Conservation (phyloP, 2,888 invertebrate species). For the Erynnis tages region DNA sequence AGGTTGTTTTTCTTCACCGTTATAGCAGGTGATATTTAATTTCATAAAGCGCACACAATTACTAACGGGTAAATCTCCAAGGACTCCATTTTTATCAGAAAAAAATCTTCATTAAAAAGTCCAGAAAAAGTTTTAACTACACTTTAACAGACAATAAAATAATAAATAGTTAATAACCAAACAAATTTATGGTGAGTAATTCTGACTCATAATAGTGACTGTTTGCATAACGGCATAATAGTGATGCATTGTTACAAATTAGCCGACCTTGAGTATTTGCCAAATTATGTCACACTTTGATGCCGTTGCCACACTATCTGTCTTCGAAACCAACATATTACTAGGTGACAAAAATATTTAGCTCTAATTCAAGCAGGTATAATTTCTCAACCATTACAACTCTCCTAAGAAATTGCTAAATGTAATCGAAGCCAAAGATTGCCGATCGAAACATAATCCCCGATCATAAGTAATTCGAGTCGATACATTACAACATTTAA, state of each 20-base stretch:
- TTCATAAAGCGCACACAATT: too few species aligned
- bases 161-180: too few species aligned
- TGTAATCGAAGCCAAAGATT: conserved; percentile 20
- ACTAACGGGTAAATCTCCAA: too few species aligned
- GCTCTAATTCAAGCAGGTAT: not conserved
- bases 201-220: not conserved
- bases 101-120: too few species aligned
- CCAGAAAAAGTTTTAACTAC: too few species aligned
- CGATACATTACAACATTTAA: conserved; percentile 28
- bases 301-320: not conserved
- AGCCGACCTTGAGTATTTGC: conserved; percentile 4
- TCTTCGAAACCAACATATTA: not conserved
- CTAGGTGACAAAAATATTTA: not conserved
- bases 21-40: too few species aligned
- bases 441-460: conserved; percentile 26
- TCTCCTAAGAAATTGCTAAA: conserved; percentile 20
- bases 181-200: too few species aligned
- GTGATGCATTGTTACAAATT: not conserved
- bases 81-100: too few species aligned
- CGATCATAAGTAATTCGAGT: conserved; percentile 25
- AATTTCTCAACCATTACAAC: conserved; percentile 15
- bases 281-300: conserved; percentile 1
- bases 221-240: not conserved
- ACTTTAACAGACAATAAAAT: too few species aligned
- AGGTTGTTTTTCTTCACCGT: too few species aligned